Base-by-base conservation (phyloP, 1,140 invertebrate genomes). In the Archivesica marissinica region DNA sequence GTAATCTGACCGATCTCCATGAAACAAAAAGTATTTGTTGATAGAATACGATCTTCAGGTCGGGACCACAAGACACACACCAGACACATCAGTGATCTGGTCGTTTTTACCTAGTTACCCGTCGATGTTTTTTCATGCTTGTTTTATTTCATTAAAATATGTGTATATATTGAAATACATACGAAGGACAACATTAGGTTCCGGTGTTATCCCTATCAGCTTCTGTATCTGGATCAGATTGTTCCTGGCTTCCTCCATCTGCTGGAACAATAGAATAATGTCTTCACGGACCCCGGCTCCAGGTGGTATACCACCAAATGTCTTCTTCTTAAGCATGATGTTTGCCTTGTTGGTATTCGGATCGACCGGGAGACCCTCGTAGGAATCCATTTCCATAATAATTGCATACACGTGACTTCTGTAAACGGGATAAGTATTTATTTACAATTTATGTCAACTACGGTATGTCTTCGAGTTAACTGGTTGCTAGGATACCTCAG, bases 371-470 rank as follows among this genome's bases (percentile, higher is more conserved):
- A 89, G 66, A 15, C 86, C 77, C 66, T 93, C 92, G 86, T 91
- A 94, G 4, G 90, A 85, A 50, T 94, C 94, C 89, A 93, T 90
- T 82, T 94, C 92, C 92, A 93, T 94, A 11, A 92, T 89, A 30
- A 94, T 89, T 33, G 90, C 92, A 90, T 94, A 94, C 0, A 93
- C 93, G 89, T 94, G 94, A 85, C 93, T 93, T 74, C 92, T 93
- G 86, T n/a, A 83, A 72, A 35, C 50, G 11, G 13, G n/a, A n/a
- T n/a, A n/a, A n/a, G n/a, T n/a, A n/a, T n/a, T n/a, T n/a, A n/a
- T n/a, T n/a, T n/a, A n/a, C n/a, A n/a, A n/a, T n/a, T n/a, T n/a
- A n/a, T n/a, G n/a, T n/a, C n/a, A n/a, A n/a, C n/a, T n/a, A n/a
- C n/a, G n/a, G n/a, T n/a, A n/a, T n/a, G n/a, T n/a, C n/a, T n/a